Base-by-base conservation (phyloP, 92 coral and sea anemone species). In the Pocillopora grandis region DNA sequence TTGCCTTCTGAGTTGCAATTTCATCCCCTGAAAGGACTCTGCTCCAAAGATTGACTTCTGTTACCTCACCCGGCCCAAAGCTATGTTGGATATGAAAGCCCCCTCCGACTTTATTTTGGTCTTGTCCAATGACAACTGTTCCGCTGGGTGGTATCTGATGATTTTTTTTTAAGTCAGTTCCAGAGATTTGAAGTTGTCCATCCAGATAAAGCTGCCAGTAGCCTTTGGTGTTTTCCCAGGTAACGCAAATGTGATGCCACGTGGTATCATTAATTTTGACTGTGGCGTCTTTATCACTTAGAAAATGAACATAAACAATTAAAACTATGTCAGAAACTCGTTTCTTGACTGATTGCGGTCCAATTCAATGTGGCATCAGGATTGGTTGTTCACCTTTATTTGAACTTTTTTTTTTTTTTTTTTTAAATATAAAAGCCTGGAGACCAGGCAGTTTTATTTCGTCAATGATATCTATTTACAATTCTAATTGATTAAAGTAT, bases 51-150 rank as follows among this genome's bases (percentile, higher is more conserved):
- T 76, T 76, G 20, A 76, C 52, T 59, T 76, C 79, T 58, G 56
- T 31, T 7, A 59, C 19, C 19, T 76, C 66, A 60, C 79, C 79
- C 33, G 66, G 66, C 13, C 79, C 79, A 76, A 76, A 76, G 5
- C 66, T 66, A 12, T 59, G 56, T 0, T 1, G 9, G 12, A 1
- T 15, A 1, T 6, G 0, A 52, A 76, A 76, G 13, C 56, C 67
- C 3, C 79, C 79, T 58, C 79, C 66, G 9, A 76, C 35, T 0
- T 9, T 68, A 58, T 80, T 76, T 33, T 80, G 84, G 10, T 80
- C 84, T 68, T 80, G 84, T 11, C 84, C 84, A 5, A 80, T 31
- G n/a, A 80, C 76, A 55, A 57, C 75, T 33, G 76, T 58, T 18
- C 84, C 84, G 7, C 84, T 66, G 10, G 19, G 12, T 52, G 9